phyloP scores from a whole-genome alignment of 2,888 invertebrate species.

The Lepidochrysops patricia region DNA sequence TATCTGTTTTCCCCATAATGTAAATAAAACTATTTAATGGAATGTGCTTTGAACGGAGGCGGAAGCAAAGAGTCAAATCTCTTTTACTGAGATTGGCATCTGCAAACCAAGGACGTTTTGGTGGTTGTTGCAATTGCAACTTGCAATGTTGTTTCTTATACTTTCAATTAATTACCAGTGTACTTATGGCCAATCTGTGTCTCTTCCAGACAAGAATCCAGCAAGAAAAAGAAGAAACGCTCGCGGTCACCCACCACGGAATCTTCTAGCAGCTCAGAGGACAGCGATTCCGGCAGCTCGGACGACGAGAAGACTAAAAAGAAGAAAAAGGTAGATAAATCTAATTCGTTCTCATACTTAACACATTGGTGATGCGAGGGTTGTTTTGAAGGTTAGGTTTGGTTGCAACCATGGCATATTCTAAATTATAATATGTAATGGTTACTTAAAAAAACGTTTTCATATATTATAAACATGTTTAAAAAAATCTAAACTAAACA shows the following conservation, averaged over 20 bases:
- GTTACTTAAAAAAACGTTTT: not conserved
- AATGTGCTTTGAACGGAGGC: too few species aligned
- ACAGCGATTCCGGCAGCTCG: constrained; percentile 50
- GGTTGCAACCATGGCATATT: constrained; percentile 20
- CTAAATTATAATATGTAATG: constrained; percentile 15
- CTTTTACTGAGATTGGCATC: too few species aligned
- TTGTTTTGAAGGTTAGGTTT: constrained; percentile 29
- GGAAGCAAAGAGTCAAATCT: too few species aligned
- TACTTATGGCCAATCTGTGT: too few species aligned
- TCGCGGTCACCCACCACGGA: constrained; percentile 71
- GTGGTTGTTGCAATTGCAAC: too few species aligned
- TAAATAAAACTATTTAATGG: too few species aligned
- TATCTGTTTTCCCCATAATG: too few species aligned
- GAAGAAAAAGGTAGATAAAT: constrained; percentile 60
- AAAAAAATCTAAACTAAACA: too few species aligned
- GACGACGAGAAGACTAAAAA: constrained; percentile 55
- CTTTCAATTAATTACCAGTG: not conserved
- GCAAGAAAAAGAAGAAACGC: constrained; percentile 74
- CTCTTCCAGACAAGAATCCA: constrained; percentile 50
- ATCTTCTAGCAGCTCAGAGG: constrained; percentile 61
- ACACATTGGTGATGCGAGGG: constrained; percentile 17
- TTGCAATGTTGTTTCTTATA: too few species aligned
- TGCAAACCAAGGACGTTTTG: too few species aligned
- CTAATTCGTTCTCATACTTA: constrained; percentile 13
- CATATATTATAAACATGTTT: too few species aligned